phyloP scores from a whole-genome alignment of 2,113 vertebrate species.

The Brachypodius melanocephalos region DNA sequence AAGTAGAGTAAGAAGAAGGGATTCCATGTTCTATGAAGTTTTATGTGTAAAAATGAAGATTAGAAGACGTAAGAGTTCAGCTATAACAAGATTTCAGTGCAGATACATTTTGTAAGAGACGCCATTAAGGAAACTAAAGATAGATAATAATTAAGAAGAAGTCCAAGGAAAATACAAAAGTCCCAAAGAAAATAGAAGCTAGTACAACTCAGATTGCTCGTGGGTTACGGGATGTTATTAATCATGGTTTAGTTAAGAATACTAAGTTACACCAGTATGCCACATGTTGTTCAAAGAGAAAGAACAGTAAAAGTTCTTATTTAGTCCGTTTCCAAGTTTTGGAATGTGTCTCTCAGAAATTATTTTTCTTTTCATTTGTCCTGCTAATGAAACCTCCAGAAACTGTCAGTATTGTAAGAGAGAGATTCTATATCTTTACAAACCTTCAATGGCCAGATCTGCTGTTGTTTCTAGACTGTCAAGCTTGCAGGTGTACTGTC shows the following conservation, averaged over 20 bases:
- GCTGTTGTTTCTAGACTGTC: constrained; percentile 87
- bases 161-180: background rate
- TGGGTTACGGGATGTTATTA: background rate
- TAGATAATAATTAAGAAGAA: background rate
- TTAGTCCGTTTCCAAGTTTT: background rate
- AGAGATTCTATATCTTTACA: constrained; percentile 33
- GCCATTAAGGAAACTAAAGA: background rate
- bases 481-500: constrained; percentile 87
- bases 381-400: background rate
- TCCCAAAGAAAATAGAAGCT: background rate
- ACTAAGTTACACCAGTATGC: background rate
- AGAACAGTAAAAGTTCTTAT: background rate
- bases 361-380: background rate
- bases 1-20: background rate
- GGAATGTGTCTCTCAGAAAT: background rate
- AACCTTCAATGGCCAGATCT: constrained; percentile 92
- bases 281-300: background rate
- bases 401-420: background rate
- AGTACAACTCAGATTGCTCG: background rate
- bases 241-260: background rate
- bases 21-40: background rate
- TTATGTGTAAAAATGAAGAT: background rate
- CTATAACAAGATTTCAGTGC: background rate
- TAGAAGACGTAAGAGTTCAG: background rate
- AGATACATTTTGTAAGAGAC: background rate